These are phyloP conservation scores for Chrysogorgia sp. DNA, from an alignment of 92 coral and sea anemone genomes.

Conservation along the genomic window DNA sequence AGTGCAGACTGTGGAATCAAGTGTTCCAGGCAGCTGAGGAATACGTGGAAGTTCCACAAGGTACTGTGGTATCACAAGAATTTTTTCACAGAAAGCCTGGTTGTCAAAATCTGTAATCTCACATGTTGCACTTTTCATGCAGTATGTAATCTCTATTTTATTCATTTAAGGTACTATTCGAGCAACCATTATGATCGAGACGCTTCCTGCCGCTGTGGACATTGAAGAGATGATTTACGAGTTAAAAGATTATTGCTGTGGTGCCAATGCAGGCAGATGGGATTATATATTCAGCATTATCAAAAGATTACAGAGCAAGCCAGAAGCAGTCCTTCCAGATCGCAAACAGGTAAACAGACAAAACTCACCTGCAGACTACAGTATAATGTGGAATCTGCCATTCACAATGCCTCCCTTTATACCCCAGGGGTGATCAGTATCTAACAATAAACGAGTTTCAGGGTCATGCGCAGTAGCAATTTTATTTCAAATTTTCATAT, in stretches of 20 bases:
- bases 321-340: constrained; percentile 90
- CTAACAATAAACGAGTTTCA: not conserved
- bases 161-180: constrained; percentile 82
- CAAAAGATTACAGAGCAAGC: constrained; percentile 83
- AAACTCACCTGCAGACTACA: not conserved
- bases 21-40: constrained; percentile 95
- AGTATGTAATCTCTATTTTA: not conserved
- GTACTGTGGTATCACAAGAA: constrained; percentile 29
- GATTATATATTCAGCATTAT: constrained; percentile 95
- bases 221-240: constrained; percentile 98
- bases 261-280: constrained; percentile 97
- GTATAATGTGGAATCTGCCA: not conserved
- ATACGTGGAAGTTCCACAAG: constrained; percentile 91
- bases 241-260: constrained; percentile 94
- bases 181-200: constrained; percentile 97
- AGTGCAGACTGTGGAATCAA: constrained; percentile 95
- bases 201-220: constrained; percentile 89
- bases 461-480: too few species aligned
- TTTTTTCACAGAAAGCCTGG: not conserved
- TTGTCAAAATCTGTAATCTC: too few species aligned
- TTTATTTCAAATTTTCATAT: too few species aligned
- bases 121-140: too few species aligned
- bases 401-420: not conserved
- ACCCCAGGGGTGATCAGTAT: too few species aligned
- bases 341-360: constrained; percentile 78